Evolutionary conservation across 2,888 invertebrate species (phyloP).

Genomic region (Epirrhoe alternata): DNA sequence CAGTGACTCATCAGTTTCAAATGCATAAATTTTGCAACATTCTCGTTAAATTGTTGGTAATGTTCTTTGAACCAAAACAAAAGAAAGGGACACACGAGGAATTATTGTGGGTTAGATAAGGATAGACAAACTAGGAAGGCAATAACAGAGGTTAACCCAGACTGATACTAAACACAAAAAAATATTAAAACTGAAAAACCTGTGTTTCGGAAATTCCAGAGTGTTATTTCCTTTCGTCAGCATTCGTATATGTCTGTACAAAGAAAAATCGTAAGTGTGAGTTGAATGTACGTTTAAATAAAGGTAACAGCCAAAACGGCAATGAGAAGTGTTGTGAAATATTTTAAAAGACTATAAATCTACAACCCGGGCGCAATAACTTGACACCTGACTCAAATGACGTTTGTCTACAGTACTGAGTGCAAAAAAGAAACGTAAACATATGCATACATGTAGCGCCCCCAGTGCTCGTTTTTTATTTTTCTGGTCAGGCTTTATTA

Average conservation of each 20-base stretch:
- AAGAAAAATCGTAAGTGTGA: slow-evolving; percentile 53
- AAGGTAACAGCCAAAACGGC: slow-evolving; percentile 11
- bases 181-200: slow-evolving; percentile 55
- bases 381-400: too few relatives aligned
- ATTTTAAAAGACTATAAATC: background rate
- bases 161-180: slow-evolving; percentile 32
- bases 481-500: too few relatives aligned
- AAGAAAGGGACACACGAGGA: slow-evolving; percentile 16
- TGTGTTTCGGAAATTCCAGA: slow-evolving; percentile 65
- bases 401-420: too few relatives aligned
- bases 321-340: slow-evolving; percentile 1
- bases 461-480: too few relatives aligned
- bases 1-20: slow-evolving; percentile 5
- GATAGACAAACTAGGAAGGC: background rate
- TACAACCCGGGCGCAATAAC: too few relatives aligned
- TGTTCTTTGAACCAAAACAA: background rate
- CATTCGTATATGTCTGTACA: slow-evolving; percentile 78
- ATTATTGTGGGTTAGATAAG: background rate
- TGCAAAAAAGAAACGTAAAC: too few relatives aligned
- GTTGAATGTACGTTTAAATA: slow-evolving; percentile 28
- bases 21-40: background rate
- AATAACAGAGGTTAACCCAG: slow-evolving; percentile 25
- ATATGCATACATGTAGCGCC: too few relatives aligned
- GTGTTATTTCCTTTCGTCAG: slow-evolving; percentile 71
- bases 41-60: background rate